phyloP scores from a whole-genome alignment of 2,113 vertebrate species.

The Paramisgurnus dabryanus region DNA sequence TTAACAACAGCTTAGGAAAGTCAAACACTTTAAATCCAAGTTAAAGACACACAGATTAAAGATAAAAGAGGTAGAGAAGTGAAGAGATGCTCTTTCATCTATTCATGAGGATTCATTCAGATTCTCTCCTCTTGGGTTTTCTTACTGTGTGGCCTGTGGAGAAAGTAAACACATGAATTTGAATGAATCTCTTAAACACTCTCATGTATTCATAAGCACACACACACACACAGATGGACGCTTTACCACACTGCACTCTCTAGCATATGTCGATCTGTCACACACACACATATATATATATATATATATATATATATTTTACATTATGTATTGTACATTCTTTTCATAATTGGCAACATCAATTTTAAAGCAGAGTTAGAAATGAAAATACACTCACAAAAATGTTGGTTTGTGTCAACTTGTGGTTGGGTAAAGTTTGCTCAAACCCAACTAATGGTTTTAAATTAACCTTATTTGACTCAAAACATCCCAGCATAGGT shows the following conservation, averaged over 20 bases:
- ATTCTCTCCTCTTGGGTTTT: slow-evolving; percentile 42
- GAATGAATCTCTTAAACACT: slow-evolving; percentile 62
- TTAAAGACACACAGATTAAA: slow-evolving; percentile 73
- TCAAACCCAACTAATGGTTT: too few relatives aligned
- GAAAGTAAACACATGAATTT: slow-evolving; percentile 77
- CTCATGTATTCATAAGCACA: slow-evolving; percentile 63
- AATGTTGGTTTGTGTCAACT: too few relatives aligned
- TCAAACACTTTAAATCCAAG: slow-evolving; percentile 73
- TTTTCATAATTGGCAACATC: too few relatives aligned
- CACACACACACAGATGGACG: slow-evolving; percentile 37
- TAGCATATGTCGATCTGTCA: neutral
- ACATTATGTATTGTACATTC: too few relatives aligned
- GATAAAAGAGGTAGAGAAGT: slow-evolving; percentile 63
- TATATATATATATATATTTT: too few relatives aligned
- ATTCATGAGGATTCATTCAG: slow-evolving; percentile 59
- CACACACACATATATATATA: too few relatives aligned
- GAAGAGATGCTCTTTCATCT: slow-evolving; percentile 72
- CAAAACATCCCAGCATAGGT: too few relatives aligned
- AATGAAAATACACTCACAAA: too few relatives aligned
- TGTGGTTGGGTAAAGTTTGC: too few relatives aligned
- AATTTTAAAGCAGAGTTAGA: too few relatives aligned
- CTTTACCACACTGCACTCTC: slow-evolving; percentile 1
- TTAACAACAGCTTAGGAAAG: slow-evolving; percentile 69
- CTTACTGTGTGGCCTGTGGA: slow-evolving; percentile 78
- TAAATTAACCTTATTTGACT: too few relatives aligned